Evolutionary conservation across 2,888 invertebrate genomes (phyloP).

Genomic region (Silvanus unidentatus): DNA sequence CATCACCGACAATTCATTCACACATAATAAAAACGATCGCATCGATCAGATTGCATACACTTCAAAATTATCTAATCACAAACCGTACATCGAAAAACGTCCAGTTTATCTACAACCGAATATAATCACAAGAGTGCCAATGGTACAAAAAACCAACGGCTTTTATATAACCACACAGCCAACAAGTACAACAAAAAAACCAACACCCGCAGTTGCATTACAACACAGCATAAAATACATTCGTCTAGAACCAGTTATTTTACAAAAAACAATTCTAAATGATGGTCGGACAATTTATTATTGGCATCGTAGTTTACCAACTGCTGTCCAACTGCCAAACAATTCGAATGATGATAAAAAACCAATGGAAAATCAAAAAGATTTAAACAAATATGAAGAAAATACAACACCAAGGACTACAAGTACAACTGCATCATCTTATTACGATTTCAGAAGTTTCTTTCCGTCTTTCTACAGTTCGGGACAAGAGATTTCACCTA

Average conservation of each 20-base stretch:
- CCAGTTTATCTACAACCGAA: constrained; percentile 18
- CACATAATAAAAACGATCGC: constrained; percentile 2
- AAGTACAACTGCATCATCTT: constrained; percentile 8
- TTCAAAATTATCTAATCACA: background rate
- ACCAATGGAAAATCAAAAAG: background rate
- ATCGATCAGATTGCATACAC: background rate
- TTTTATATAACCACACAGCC: constrained; percentile 33
- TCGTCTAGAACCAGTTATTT: constrained; percentile 41
- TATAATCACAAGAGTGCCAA: constrained; percentile 4
- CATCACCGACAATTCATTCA: constrained; percentile 4
- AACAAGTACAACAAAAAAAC: constrained; percentile 15
- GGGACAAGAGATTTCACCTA: constrained; percentile 12
- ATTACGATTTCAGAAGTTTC: constrained; percentile 13
- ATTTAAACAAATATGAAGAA: constrained; percentile 3
- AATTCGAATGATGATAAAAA: background rate
- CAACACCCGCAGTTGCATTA: constrained; percentile 12
- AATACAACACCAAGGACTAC: constrained; percentile 2
- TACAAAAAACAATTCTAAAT: constrained; percentile 40
- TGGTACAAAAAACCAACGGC: constrained; percentile 22
- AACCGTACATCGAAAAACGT: constrained; percentile 3
- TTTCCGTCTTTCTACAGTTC: constrained; percentile 16
- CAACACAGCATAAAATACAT: constrained; percentile 34
- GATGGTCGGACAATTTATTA: constrained; percentile 41
- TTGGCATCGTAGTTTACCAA: constrained; percentile 40
- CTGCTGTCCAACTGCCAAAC: constrained; percentile 21